phyloP scores from a whole-genome alignment of 1,140 invertebrate genomes.

The Saxidomus purpurata region DNA sequence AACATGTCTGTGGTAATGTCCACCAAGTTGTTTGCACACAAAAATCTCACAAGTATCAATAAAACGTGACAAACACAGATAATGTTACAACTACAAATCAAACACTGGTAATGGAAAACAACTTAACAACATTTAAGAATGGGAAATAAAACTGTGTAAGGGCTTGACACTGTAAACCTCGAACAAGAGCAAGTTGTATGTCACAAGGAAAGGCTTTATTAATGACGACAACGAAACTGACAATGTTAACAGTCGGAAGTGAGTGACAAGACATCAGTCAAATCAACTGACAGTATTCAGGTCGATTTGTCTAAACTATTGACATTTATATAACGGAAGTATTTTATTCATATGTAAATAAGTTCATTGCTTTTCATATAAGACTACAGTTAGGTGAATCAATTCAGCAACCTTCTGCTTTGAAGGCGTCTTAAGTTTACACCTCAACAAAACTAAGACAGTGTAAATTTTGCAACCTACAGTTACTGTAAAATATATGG shows the following conservation, averaged over 20 bases:
- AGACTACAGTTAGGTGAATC: too few species aligned
- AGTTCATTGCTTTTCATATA: too few species aligned
- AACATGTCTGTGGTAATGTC: not conserved
- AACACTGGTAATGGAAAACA: not conserved
- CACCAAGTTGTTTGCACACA: not conserved
- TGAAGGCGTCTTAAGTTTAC: too few species aligned
- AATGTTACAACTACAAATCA: not conserved
- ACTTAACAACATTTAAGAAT: not conserved
- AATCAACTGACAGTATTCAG: not conserved
- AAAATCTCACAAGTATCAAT: not conserved
- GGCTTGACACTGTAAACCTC: not conserved
- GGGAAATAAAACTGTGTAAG: not conserved
- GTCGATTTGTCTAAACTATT: not conserved
- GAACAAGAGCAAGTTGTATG: too few species aligned
- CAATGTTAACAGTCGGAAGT: not conserved
- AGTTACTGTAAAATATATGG: too few species aligned
- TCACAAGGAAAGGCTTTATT: not conserved
- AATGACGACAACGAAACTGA: not conserved
- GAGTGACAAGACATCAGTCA: not conserved
- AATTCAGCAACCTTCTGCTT: too few species aligned
- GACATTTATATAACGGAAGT: not conserved
- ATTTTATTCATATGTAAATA: too few species aligned
- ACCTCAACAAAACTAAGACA: too few species aligned
- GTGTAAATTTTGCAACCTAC: too few species aligned
- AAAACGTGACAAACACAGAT: not conserved